Percentiles rank a stretch among this genome's conserved stretches.
These are phyloP conservation scores for Spinibarbus caldwelli DNA, from an alignment of 2,797 vertebrate species.

Conservation along the genomic window DNA sequence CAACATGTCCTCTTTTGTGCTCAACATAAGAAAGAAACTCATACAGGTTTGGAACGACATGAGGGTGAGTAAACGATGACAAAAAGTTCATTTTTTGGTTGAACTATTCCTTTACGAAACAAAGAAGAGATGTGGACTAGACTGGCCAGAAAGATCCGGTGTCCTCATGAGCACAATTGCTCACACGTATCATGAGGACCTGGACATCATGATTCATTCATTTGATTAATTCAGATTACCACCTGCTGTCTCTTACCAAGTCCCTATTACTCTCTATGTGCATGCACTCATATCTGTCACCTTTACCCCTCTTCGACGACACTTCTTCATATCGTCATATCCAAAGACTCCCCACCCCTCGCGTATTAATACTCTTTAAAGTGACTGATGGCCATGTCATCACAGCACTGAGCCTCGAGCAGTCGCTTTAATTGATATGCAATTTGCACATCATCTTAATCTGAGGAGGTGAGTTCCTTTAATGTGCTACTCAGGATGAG, in stretches of 20 bases:
- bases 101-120: not conserved
- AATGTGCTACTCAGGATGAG: slow-evolving; percentile 44
- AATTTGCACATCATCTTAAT: slow-evolving; percentile 45
- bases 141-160: not conserved
- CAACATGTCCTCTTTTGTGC: not conserved
- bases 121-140: not conserved
- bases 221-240: not conserved
- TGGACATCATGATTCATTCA: not conserved
- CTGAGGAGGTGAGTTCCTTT: slow-evolving; percentile 45
- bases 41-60: not conserved
- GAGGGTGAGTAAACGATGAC: too few species aligned
- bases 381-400: slow-evolving; percentile 22
- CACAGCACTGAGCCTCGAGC: slow-evolving; percentile 2
- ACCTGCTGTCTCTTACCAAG: not conserved
- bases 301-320: not conserved
- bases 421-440: slow-evolving; percentile 30
- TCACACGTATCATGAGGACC: not conserved
- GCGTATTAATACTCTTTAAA: slow-evolving; percentile 16
- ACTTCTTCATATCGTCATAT: slow-evolving; percentile 12
- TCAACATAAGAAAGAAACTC: too few species aligned
- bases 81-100: not conserved
- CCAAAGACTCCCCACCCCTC: not conserved
- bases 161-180: not conserved
- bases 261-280: not conserved
- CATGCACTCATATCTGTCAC: not conserved